Base-by-base conservation (phyloP, 2,797 vertebrate genomes). In the Brotula barbata region DNA sequence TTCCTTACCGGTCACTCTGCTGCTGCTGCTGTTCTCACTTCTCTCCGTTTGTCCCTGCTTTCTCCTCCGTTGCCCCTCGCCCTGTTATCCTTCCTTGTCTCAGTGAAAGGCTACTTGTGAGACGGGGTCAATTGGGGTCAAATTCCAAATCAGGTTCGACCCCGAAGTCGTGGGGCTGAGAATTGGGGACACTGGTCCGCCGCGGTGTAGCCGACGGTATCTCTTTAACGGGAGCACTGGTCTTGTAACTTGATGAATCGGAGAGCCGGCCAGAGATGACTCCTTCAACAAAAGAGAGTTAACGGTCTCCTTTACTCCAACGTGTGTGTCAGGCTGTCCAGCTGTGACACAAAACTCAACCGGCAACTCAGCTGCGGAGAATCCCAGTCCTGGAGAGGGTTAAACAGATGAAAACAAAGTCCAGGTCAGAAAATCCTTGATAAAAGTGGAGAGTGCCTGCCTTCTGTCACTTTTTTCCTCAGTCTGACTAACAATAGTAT, bases 111-210 rank as follows among this genome's bases (percentile, higher is more conserved):
- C 71, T 79, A 43, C 78, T 87, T 53, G 56, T 61, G 50, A 83
- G 70, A 80, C 63, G 6, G 81, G 88, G 88, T 91, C 86, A 79
- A 73, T 58, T n/a, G 48, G 81, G 87, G 85, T 89, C 81, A 78
- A 80, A 91, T 89, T 92, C 88, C 89, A 89, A 85, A 89, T 87
- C 81, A n/a, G 79, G 64, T 71, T 72, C 81, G 84, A 81, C 79
- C 89, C 85, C 68, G 61, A 65, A 58, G 49, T 14, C 47, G 65
- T 71, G 40, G 64, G 71, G 72, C 69, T 54, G 72, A 31, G 20
- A 71, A 70, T 68, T 37, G 40, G 77, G 70, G 75, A 81, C 71
- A 79, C 25, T 5, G 25, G 52, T 71, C 65, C 59, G 57, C 59
- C 59, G 53, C 66, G 57, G 69, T 2, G 39, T 48, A 68, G 67